Conservation (phyloP, 2,113 vertebrate genomes). For the Porphyrio hochstetteri region DNA sequence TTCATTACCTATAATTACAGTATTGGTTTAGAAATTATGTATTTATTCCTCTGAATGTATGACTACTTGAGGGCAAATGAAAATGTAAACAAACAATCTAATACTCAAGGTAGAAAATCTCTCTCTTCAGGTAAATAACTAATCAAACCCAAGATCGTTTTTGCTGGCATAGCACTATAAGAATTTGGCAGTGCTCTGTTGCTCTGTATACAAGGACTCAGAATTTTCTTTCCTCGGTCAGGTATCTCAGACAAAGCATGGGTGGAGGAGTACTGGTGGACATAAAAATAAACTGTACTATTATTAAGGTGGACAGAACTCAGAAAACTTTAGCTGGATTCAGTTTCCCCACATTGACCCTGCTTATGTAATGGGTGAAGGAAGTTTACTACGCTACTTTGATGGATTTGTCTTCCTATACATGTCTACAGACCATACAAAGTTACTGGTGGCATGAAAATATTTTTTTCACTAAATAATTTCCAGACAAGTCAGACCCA, state of each 20-base stretch:
- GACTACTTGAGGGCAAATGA: constrained; percentile 53
- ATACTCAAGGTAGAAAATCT: constrained; percentile 37
- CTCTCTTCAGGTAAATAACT: constrained; percentile 59
- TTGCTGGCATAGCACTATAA: background rate
- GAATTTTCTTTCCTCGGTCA: background rate
- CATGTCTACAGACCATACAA: background rate
- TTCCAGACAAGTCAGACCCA: background rate
- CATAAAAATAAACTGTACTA: background rate
- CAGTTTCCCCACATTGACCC: background rate
- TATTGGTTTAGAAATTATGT: constrained; percentile 49
- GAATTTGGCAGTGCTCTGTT: background rate
- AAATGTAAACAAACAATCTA: constrained; percentile 55
- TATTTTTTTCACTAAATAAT: background rate
- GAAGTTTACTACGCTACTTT: background rate
- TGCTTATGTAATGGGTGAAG: background rate
- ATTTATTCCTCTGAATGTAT: constrained; percentile 52
- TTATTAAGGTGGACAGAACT: background rate
- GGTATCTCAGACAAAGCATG: background rate
- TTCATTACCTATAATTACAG: constrained; percentile 53
- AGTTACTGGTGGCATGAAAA: background rate
- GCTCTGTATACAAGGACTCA: background rate
- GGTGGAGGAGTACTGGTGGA: background rate
- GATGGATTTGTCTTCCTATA: background rate
- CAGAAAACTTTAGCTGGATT: background rate
- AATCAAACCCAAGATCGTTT: constrained; percentile 23